phyloP scores from a whole-genome alignment of 2,888 invertebrate genomes.

The Pristionchus entomophagus region DNA sequence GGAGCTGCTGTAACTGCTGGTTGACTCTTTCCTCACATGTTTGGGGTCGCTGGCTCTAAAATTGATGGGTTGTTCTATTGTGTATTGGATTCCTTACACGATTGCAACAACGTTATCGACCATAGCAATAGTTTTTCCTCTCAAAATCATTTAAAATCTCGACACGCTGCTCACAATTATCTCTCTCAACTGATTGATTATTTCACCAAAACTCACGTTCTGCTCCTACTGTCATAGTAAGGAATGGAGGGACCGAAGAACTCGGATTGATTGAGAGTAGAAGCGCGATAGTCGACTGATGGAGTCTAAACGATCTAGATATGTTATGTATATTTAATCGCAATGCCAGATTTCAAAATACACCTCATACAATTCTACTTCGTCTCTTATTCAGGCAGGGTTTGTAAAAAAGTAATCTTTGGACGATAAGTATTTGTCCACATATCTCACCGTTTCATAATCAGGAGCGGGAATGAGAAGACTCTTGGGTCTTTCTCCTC shows the following conservation, averaged over 20 bases:
- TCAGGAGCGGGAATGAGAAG: slow-evolving; percentile 38
- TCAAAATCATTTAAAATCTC: too few species aligned
- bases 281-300: not conserved
- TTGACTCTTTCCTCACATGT: not conserved
- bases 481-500: not conserved
- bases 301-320: not conserved
- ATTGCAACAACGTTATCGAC: too few species aligned
- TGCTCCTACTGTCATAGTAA: not conserved
- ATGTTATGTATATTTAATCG: too few species aligned
- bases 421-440: not conserved
- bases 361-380: not conserved
- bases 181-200: too few species aligned
- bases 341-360: not conserved
- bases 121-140: too few species aligned
- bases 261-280: slow-evolving; percentile 14
- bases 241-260: slow-evolving; percentile 39
- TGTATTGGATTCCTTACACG: too few species aligned
- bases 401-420: not conserved
- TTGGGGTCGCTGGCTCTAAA: not conserved
- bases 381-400: too few species aligned
- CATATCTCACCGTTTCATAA: slow-evolving; percentile 1
- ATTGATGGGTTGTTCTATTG: too few species aligned
- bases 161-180: too few species aligned
- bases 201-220: slow-evolving; percentile 12
- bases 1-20: slow-evolving; percentile 17